Conservation (phyloP, 2,113 vertebrate species). For the Cheilinus undulatus region DNA sequence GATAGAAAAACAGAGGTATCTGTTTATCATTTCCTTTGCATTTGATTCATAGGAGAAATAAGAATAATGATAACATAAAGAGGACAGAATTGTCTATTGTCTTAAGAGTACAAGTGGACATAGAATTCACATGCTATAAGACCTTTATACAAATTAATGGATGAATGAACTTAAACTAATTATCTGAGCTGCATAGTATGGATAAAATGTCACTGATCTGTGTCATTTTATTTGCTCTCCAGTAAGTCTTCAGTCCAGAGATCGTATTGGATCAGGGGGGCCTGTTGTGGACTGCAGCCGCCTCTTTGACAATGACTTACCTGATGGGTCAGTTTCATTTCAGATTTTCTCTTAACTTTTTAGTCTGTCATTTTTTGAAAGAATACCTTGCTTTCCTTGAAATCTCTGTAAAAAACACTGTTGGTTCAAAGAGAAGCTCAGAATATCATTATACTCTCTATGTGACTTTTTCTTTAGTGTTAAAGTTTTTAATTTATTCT, state of each 20-base stretch:
- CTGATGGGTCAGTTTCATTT: conserved; percentile 92
- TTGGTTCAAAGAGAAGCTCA: too few species aligned
- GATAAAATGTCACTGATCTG: neutral
- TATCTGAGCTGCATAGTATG: neutral
- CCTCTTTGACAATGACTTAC: conserved; percentile 95
- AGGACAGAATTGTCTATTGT: too few species aligned
- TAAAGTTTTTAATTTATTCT: too few species aligned
- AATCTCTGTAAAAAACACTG: too few species aligned
- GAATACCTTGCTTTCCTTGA: too few species aligned
- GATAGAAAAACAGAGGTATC: neutral
- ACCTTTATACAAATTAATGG: neutral
- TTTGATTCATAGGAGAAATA: too few species aligned
- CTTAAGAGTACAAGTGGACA: too few species aligned
- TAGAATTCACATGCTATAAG: neutral
- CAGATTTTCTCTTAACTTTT: neutral
- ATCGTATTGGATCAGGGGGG: conserved; percentile 94
- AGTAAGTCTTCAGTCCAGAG: conserved; percentile 97
- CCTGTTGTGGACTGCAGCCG: conserved; percentile 97
- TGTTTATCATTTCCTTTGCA: too few species aligned
- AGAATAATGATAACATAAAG: too few species aligned
- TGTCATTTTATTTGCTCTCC: conserved; percentile 22
- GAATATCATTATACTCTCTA: too few species aligned
- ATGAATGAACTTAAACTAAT: neutral
- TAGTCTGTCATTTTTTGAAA: too few species aligned
- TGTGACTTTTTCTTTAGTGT: too few species aligned